A percentile compares a stretch with the other conserved stretches of the same genome.
Evolutionary conservation across 35 echinoderm and acorn worm species (phyloP).

Genomic region (Eucidaris tribuloides): DNA sequence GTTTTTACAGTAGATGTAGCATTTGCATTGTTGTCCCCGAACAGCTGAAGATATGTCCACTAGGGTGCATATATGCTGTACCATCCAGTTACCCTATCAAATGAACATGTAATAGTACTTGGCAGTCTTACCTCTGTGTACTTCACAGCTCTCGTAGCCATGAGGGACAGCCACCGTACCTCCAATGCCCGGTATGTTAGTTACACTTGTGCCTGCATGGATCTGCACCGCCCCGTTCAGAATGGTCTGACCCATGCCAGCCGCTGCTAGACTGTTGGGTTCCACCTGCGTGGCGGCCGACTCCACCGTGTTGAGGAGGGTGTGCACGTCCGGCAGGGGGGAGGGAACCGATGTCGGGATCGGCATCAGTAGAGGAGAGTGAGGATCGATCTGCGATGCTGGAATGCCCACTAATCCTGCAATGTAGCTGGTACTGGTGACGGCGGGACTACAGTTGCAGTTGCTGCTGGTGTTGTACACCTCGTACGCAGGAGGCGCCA

Average conservation of each 20-base stretch:
- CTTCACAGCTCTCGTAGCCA: constrained; percentile 4
- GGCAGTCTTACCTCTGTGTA: constrained; percentile 18
- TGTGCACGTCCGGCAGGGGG: constrained; percentile 55
- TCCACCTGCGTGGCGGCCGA: constrained; percentile 1
- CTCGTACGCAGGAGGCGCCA: constrained; percentile 5
- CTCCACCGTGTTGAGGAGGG: constrained; percentile 46
- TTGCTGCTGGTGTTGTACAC: constrained; percentile 12
- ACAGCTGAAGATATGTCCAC: too few relatives aligned
- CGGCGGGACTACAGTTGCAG: constrained; percentile 1
- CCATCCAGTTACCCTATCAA: too few relatives aligned
- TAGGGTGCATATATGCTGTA: too few relatives aligned
- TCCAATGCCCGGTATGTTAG: neutral
- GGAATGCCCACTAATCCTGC: neutral
- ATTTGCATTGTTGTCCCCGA: too few relatives aligned
- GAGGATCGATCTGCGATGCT: neutral
- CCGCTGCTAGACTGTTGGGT: constrained; percentile 11
- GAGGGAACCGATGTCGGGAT: neutral
- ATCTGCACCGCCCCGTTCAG: neutral
- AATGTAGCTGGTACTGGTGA: neutral
- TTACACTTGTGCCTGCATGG: neutral
- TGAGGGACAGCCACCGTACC: constrained; percentile 1
- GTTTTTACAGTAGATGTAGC: too few relatives aligned
- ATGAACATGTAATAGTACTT: too few relatives aligned
- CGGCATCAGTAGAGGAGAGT: neutral
- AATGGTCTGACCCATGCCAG: neutral